phyloP scores from a whole-genome alignment of 2,113 vertebrate species.

The Trogon melanurus region DNA sequence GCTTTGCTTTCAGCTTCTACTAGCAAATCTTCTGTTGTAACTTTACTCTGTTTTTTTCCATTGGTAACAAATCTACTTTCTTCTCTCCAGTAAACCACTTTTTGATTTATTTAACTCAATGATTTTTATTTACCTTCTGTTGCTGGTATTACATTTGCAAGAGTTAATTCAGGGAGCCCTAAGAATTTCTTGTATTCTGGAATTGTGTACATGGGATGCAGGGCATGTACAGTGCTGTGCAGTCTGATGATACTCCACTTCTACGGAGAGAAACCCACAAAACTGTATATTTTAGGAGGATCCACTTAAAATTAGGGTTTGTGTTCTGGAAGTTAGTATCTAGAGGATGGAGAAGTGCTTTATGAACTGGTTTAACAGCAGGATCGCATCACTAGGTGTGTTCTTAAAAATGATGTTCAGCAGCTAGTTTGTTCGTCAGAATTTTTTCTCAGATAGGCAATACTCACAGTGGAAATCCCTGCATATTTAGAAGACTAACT shows the following conservation, averaged over 20 bases:
- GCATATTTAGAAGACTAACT: background rate
- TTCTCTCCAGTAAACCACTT: background rate
- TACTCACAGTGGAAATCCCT: background rate
- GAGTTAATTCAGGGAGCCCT: background rate
- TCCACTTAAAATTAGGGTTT: background rate
- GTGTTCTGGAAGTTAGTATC: background rate
- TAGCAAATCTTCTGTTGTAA: background rate
- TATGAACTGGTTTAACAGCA: background rate
- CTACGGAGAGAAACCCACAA: background rate
- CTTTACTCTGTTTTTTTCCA: background rate
- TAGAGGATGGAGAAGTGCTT: background rate
- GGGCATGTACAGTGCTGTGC: background rate
- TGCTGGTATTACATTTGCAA: background rate
- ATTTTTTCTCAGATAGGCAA: background rate
- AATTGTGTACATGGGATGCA: background rate
- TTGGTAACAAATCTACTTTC: background rate
- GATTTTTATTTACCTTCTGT: background rate
- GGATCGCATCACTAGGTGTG: background rate
- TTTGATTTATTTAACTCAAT: background rate
- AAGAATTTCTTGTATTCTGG: background rate
- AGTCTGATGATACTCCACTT: background rate
- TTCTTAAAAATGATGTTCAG: background rate
- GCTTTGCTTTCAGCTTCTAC: background rate
- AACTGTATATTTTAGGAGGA: background rate
- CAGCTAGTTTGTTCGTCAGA: background rate